Percentiles rank a stretch among this genome's conserved stretches.
Evolutionary conservation across 1,140 invertebrate genomes (phyloP).

Genomic region (Calliphora vicina): DNA sequence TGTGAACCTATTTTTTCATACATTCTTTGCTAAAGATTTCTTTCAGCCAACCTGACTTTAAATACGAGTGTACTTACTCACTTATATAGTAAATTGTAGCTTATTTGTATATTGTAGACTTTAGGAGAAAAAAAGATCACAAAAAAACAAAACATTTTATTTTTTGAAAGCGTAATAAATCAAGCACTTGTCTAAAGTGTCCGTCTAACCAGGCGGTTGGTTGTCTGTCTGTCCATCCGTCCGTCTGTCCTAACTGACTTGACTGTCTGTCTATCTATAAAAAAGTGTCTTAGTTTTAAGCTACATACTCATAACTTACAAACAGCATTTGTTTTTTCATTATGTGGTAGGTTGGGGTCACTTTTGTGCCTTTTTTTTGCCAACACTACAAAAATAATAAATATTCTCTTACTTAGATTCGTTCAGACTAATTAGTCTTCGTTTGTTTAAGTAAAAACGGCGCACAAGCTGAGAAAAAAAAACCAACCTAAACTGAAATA

Average conservation of each 20-base stretch:
- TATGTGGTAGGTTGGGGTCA: slow-evolving; percentile 14
- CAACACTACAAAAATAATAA: background rate
- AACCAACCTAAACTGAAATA: background rate
- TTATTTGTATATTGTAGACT: background rate
- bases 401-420: slow-evolving; percentile 14
- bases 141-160: slow-evolving; percentile 18
- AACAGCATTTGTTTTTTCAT: slow-evolving; percentile 16
- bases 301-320: background rate
- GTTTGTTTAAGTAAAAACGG: background rate
- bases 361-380: background rate
- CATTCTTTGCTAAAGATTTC: background rate
- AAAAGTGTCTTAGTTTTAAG: background rate
- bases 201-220: background rate
- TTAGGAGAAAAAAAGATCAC: background rate
- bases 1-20: background rate
- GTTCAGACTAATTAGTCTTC: slow-evolving; percentile 16
- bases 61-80: background rate
- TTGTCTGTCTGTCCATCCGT: background rate
- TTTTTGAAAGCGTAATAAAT: slow-evolving; percentile 42
- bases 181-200: slow-evolving; percentile 37
- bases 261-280: background rate
- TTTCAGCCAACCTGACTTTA: background rate
- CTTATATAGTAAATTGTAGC: background rate
- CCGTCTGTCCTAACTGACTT: slow-evolving; percentile 3
- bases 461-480: background rate